Base-by-base conservation (phyloP, 2,797 vertebrate genomes). In the Gila robusta region DNA sequence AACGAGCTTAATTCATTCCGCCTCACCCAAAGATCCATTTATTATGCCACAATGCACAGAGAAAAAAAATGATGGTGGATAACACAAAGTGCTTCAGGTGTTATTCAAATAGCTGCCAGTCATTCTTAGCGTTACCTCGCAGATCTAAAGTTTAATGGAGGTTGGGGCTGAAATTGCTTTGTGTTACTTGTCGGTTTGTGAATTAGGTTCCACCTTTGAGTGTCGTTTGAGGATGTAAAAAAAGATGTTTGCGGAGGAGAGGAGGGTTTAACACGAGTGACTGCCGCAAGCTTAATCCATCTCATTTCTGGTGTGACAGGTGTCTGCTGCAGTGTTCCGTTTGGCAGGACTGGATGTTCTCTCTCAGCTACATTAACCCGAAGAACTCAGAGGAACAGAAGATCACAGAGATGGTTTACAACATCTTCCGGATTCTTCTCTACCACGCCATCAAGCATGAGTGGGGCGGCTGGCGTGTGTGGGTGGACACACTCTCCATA, bases 291-390 rank as follows among this genome's bases (percentile, higher is more conserved):
- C 66, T 70, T 85, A 79, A 79, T 79, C 64, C 76, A 47, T 59
- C 76, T 59, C 35, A 32, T 79, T 67, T 67, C 47, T 62, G 12
- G 62, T 85, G 72, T 67, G 81, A 26, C 83, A 99, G 98, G 91
- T 99, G 98, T 92, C 96, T 99, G 87, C 95, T 99, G 88, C 98
- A 99, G 95, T 99, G 98, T 93, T 99, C 98, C 0, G 98, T 99
- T 32, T 99, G 98, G 98, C 98, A 99, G 93, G 98, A 99, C 91
- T 99, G 98, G 98, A 99, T 99, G 98, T 99, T 99, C 94, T 99
- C 98, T 87, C 96, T 99, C 35, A 95, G 97, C 88, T 99, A 98
- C 90, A 98, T 99, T 91, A 99, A 98, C 92, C 98, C 98, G 23
- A 98, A 99, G 92, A 98, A 94, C 91, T 94, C 97, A 1, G 98